Evolutionary conservation across 2,797 vertebrate species (phyloP), one percentile per base, ranked within the genome.

Genomic region (Arctocebus calabarensis): DNA sequence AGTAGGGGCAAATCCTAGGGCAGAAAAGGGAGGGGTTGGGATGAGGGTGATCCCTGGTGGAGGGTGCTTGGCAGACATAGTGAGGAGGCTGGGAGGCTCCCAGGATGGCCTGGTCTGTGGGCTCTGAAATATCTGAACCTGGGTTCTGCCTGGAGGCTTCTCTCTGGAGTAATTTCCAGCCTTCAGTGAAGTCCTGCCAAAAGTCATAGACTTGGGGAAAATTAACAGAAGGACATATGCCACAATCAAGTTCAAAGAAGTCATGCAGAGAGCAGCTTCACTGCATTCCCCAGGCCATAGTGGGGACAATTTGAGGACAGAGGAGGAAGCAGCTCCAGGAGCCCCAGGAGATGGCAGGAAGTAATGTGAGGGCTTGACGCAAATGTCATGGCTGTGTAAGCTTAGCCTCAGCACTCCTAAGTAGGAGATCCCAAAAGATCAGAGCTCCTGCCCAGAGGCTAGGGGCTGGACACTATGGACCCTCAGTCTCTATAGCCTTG

Each of bases 381-480:
- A 43, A 48, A 0, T 12, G 34, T 6, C 13, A 37, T 3, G 4
- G 23, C 62, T 5, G 0, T 4, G 10, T 32, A 12, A n/a, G 25
- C 34, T 66, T 22, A 57, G 2, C 62, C 37, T 23, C 8, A 48
- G 48, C 19, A 6, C 13, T 25, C 10, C n/a, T 4, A 10, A 52
- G 40, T 40, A 40, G 43, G 6, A 78, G 16, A 23, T 77, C 48
- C 68, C 57, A 11, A 22, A 81, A 43, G 29, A 66, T 8, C 1
- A 34, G 40, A 59, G 32, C 5, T 40, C 68, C 84, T 43, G 57
- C 20, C 43, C 2, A 52, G 90, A 75, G n/a, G 10, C 66, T 84
- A 32, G 64, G 10, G 66, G 20, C n/a, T 20, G 25, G 23, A 59
- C 22, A 43, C 74, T 16, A 12, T 9, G 48, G 48, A 29, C 43